Conservation (phyloP, 2,888 invertebrate genomes). For the Microchrysa polita region DNA sequence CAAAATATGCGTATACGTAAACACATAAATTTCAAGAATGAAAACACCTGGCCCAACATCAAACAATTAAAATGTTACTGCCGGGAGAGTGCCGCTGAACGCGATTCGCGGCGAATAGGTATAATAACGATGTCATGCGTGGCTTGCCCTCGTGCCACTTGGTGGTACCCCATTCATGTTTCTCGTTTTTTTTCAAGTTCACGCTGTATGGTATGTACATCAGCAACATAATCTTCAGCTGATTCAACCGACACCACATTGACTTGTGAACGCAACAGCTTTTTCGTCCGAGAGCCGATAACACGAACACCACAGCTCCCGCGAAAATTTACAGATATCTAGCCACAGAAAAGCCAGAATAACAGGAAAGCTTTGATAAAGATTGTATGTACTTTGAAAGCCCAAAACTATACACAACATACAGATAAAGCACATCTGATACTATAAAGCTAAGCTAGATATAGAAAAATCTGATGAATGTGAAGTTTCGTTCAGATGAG, state of each 20-base stretch:
- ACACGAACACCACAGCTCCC: not conserved
- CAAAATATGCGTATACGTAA: too few species aligned
- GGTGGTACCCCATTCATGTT: constrained; percentile 23
- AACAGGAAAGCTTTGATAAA: too few species aligned
- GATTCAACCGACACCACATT: constrained; percentile 29
- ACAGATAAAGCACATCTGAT: too few species aligned
- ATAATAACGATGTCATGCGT: not conserved
- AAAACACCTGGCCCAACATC: not conserved
- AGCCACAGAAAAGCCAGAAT: too few species aligned
- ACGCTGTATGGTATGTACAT: constrained; percentile 4
- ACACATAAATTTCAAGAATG: too few species aligned
- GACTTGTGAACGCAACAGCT: constrained; percentile 34
- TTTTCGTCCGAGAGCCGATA: constrained; percentile 8
- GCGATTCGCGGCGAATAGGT: constrained; percentile 1
- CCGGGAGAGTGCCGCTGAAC: not conserved
- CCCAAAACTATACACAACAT: too few species aligned
- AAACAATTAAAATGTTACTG: too few species aligned
- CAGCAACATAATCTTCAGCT: constrained; percentile 5
- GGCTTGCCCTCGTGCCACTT: constrained; percentile 15
- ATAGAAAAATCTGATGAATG: too few species aligned
- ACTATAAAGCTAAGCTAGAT: too few species aligned
- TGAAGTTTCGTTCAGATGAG: too few species aligned
- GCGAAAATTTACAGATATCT: not conserved
- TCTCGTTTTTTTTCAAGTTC: constrained; percentile 26
- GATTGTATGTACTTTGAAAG: too few species aligned